Conservation (phyloP, 2,888 invertebrate species). For the Opisthograptis luteolata region DNA sequence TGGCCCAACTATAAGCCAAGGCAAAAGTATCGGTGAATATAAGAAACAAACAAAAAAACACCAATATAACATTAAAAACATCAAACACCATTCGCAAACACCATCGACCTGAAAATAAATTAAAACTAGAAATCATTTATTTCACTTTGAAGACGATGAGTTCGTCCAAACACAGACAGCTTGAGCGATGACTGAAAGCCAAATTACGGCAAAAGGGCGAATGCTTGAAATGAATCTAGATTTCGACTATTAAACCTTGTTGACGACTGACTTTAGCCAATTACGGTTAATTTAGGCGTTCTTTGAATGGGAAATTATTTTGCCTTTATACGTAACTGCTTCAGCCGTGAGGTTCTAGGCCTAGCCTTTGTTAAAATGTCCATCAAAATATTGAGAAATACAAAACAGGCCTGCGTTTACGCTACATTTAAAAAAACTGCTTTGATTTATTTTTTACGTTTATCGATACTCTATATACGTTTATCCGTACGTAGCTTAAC, state of each 20-base stretch:
- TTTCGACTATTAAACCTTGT: constrained; percentile 28
- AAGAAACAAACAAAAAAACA: too few species aligned
- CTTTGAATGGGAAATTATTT: constrained; percentile 19
- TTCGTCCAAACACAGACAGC: constrained; percentile 42
- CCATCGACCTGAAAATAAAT: constrained; percentile 13
- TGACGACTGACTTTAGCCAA: constrained; percentile 21
- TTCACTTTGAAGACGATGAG: constrained; percentile 9
- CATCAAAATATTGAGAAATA: too few species aligned
- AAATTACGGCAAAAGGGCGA: constrained; percentile 43
- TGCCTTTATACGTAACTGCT: constrained; percentile 13
- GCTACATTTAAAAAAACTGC: too few species aligned
- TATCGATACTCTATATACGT: too few species aligned
- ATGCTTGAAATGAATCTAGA: constrained; percentile 21
- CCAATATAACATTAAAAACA: too few species aligned
- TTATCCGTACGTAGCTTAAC: too few species aligned
- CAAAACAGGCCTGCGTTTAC: too few species aligned
- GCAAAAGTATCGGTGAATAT: too few species aligned
- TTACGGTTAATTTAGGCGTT: constrained; percentile 24
- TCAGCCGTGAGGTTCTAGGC: constrained; percentile 7
- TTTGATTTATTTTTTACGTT: too few species aligned
- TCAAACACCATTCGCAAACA: not conserved
- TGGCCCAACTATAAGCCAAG: too few species aligned
- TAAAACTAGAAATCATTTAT: constrained; percentile 21
- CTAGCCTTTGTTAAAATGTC: constrained; percentile 24
- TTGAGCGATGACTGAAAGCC: constrained; percentile 53